phyloP scores from a whole-genome alignment of 2,888 invertebrate genomes.

The Caenorhabditis sp. region DNA sequence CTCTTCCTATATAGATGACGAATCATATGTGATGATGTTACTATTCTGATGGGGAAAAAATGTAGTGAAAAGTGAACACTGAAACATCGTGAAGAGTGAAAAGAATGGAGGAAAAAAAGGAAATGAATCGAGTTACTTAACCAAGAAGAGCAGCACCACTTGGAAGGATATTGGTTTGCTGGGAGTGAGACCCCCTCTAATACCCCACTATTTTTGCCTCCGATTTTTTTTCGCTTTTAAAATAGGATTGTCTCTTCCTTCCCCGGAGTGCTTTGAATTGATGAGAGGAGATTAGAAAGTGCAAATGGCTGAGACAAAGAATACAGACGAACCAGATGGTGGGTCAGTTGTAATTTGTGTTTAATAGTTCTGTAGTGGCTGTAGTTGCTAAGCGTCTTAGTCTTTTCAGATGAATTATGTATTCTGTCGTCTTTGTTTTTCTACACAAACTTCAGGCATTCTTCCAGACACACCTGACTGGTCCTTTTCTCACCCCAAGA shows the following conservation, averaged over 20 bases:
- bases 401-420: conserved; percentile 44
- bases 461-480: conserved; percentile 7
- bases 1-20: conserved; percentile 35
- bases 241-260: conserved; percentile 50
- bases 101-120: conserved; percentile 11
- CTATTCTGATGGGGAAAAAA: not conserved
- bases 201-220: conserved; percentile 5
- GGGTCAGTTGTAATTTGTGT: conserved; percentile 1
- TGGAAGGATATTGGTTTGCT: conserved; percentile 28
- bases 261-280: too few species aligned
- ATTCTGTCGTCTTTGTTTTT: conserved; percentile 8
- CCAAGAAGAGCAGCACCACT: not conserved
- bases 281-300: conserved; percentile 20
- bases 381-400: conserved; percentile 56
- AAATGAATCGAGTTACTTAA: conserved; percentile 46
- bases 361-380: not conserved
- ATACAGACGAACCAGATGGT: conserved; percentile 23
- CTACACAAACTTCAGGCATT: not conserved
- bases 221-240: not conserved
- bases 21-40: conserved; percentile 14
- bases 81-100: not conserved
- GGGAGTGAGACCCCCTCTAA: not conserved
- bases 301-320: conserved; percentile 7
- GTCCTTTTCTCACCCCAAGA: conserved; percentile 5
- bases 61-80: not conserved